Base-by-base conservation (phyloP, 2,797 vertebrate genomes). In the Helostoma temminkii region DNA sequence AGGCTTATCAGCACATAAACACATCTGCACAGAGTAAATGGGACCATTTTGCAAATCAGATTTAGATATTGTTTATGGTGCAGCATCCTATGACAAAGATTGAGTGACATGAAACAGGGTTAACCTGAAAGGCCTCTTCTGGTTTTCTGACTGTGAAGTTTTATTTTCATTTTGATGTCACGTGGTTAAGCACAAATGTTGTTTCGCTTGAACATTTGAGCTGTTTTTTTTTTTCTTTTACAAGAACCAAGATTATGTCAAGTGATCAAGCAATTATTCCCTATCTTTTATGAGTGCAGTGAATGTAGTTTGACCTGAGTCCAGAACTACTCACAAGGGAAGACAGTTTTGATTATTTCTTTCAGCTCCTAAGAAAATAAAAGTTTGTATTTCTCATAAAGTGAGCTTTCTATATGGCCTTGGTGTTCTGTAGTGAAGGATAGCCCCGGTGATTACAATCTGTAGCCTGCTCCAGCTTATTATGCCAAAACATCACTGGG, bases 401-500 rank as follows among this genome's bases (percentile, higher is more conserved):
- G 18, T 12, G 0, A 66, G 64, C 52, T 70, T 69, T 83, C 76
- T 78, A 19, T 67, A 74, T 76, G 63, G 84, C 72, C 82, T 76
- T 78, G 78, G 80, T 67, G 46, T 62, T 78, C 56, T 42, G 56
- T 65, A 47, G 19, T 58, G 80, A 80, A 69, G 56, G 45, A 66
- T 66, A 78, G 58, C 84, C 76, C 82, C 79, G 80, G 85, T 91
- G 85, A 92, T 91, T 90, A 81, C 81, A 70, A 76, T 58, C 71
- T 75, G 82, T 66, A 78, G 66, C 71, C 81, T 68, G 59, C 82
- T 75, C 57, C 67, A 56, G 69, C 63, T 92, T 87, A 89, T 91
- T 90, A 93, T 88, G 83, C 85, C 89, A 84, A 89, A 92, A 88
- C 85, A 88, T 88, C 82, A 82, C 76, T 75, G 75, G 77, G 72